Base-by-base conservation (phyloP, 2,797 vertebrate species). In the Sebastes cheni region DNA sequence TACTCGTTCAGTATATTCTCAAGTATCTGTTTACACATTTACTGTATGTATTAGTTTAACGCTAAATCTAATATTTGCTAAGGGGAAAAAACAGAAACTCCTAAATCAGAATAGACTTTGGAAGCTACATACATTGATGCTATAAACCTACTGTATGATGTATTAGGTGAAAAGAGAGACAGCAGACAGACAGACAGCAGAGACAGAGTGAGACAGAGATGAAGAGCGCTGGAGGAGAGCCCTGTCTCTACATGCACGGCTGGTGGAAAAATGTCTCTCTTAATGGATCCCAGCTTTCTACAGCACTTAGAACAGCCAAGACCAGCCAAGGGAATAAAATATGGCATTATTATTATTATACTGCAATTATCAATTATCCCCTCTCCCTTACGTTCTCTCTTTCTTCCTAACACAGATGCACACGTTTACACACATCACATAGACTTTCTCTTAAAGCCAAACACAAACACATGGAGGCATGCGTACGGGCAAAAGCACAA, bases 271-370 rank as follows among this genome's bases (percentile, higher is more conserved):
- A 95, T 91, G 90, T 94, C 87, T 92, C 87, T 79, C 87, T 85
- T 94, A 95, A 95, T 94, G 92, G 88, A 90, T 91, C 90, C 94
- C 94, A 95, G 93, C 91, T 89, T 86, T 91, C 92, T 89, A 58
- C 81, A 82, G 86, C 88, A 84, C 89, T 94, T 81, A 92, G 65
- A 77, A 79, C 25, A 86, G 86, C 78, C 72, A 82, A 87, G 74
- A 80, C 70, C 75, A 83, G 93, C 89, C 83, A 83, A 90, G 72
- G 83, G 87, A 90, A 91, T 90, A 90, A 93, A 95, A 92, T 91
- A 93, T 90, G 81, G 80, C 85, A 90, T 87, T 86, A 91, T 87
- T 92, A 89, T 89, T 88, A 90, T 90, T 85, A 92, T 67, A 75
- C 77, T 79, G 85, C 77, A 88, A 91, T 95, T 92, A 93, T 89